phyloP scores from a whole-genome alignment of 2,888 invertebrate species.

The Phortica magna region DNA sequence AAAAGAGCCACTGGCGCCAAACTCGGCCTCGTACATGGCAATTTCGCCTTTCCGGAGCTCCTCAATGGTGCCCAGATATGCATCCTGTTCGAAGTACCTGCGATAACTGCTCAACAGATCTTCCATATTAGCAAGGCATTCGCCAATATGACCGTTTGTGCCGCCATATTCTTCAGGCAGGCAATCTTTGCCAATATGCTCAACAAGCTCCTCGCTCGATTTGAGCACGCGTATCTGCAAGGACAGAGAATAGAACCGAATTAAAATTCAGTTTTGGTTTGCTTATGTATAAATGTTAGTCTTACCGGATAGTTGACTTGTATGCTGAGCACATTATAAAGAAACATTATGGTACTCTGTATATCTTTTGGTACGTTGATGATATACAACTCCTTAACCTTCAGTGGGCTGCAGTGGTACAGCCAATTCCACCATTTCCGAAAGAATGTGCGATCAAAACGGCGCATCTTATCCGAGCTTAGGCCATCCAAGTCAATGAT shows the following conservation, averaged over 20 bases:
- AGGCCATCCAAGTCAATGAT: constrained; percentile 65
- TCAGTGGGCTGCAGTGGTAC: constrained; percentile 64
- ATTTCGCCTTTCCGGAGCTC: constrained; percentile 62
- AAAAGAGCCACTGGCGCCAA: constrained; percentile 67
- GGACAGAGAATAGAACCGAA: background rate
- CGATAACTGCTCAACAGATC: constrained; percentile 67
- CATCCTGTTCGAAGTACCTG: constrained; percentile 67
- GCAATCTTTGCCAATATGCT: constrained; percentile 63
- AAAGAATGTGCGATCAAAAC: constrained; percentile 62
- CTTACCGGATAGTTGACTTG: constrained; percentile 64
- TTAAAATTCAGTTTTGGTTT: background rate
- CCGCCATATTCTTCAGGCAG: constrained; percentile 73
- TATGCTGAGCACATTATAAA: constrained; percentile 58
- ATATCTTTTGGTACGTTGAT: constrained; percentile 70
- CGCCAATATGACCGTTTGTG: constrained; percentile 65
- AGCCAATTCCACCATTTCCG: constrained; percentile 67
- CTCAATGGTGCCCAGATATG: constrained; percentile 66
- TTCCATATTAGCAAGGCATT: constrained; percentile 71
- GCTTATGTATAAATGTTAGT: background rate
- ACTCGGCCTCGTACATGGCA: constrained; percentile 67
- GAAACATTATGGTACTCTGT: constrained; percentile 57
- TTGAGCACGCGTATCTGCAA: constrained; percentile 61
- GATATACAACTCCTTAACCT: constrained; percentile 62
- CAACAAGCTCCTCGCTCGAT: constrained; percentile 60
- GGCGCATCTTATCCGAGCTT: constrained; percentile 59